A percentile compares a stretch with the other conserved stretches of the same genome.
These are phyloP conservation scores for Drosophila colorata DNA, from an alignment of 2,888 invertebrate genomes.

Conservation along the genomic window DNA sequence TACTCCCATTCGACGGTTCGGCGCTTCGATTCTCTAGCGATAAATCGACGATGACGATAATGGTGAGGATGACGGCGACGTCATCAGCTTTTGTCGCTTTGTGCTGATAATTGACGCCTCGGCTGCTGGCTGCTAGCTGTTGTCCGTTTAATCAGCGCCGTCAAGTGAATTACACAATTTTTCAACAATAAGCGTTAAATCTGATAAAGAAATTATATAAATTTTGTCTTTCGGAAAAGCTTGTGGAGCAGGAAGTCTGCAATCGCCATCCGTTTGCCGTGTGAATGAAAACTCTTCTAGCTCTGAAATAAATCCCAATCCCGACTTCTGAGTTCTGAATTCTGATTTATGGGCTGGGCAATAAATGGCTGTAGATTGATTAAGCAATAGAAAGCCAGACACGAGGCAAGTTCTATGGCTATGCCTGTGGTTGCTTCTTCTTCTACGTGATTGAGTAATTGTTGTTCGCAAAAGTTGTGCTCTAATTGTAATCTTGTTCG, in stretches of 20 bases:
- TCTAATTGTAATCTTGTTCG: slow-evolving; percentile 68
- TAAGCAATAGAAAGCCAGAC: slow-evolving; percentile 40
- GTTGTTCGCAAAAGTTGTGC: slow-evolving; percentile 45
- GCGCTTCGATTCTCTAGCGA: slow-evolving; percentile 44
- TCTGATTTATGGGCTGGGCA: slow-evolving; percentile 22
- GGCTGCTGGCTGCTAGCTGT: slow-evolving; percentile 8
- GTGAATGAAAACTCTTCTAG: slow-evolving; percentile 56
- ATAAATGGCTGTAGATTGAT: slow-evolving; percentile 53
- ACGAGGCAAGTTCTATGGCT: slow-evolving; percentile 8
- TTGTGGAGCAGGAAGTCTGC: slow-evolving; percentile 68
- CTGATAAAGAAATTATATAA: slow-evolving; percentile 77
- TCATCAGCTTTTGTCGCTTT: slow-evolving; percentile 69
- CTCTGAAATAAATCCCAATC: slow-evolving; percentile 19
- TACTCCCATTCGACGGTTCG: slow-evolving; percentile 30
- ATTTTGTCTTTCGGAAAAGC: slow-evolving; percentile 68
- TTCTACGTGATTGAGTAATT: slow-evolving; percentile 62
- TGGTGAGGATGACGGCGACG: slow-evolving; percentile 14
- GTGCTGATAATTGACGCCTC: slow-evolving; percentile 67
- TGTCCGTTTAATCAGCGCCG: slow-evolving; percentile 58
- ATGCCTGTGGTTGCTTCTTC: background rate
- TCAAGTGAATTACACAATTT: slow-evolving; percentile 72
- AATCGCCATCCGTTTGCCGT: slow-evolving; percentile 65
- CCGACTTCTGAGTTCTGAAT: slow-evolving; percentile 28
- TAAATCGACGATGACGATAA: slow-evolving; percentile 41
- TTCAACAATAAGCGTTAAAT: slow-evolving; percentile 62